phyloP scores from a whole-genome alignment of 2,888 invertebrate species.

The Anticlea derivata region DNA sequence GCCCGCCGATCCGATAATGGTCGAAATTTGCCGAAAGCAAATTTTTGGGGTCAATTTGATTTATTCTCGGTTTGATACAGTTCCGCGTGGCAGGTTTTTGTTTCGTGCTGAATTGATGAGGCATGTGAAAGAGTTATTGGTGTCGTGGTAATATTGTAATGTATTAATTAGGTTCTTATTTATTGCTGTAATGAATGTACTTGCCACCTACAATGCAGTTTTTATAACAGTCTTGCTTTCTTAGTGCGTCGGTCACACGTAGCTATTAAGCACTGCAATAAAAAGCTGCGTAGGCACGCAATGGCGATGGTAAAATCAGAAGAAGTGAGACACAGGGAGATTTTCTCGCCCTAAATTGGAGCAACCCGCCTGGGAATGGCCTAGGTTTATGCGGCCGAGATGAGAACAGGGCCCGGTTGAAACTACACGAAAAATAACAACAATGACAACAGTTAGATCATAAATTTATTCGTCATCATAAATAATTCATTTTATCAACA shows the following conservation, averaged over 20 bases:
- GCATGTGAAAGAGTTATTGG: conserved; percentile 42
- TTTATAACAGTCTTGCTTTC: no score
- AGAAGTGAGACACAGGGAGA: no score
- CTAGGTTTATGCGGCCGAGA: no score
- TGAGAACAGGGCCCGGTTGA: background rate
- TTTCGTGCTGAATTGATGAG: conserved; percentile 54
- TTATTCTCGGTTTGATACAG: conserved; percentile 78
- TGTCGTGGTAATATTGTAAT: conserved; percentile 23
- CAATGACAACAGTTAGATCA: conserved; percentile 7
- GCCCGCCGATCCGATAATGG: conserved; percentile 62
- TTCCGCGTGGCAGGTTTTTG: conserved; percentile 51
- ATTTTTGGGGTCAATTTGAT: conserved; percentile 76
- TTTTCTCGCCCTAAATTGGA: no score
- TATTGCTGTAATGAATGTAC: no score
- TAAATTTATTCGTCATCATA: conserved; percentile 4
- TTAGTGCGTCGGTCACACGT: no score
- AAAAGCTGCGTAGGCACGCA: no score
- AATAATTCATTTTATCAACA: conserved; percentile 18
- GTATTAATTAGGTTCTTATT: no score
- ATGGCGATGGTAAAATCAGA: no score
- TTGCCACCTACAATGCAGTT: no score
- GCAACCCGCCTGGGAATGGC: no score
- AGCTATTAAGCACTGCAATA: no score
- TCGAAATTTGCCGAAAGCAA: conserved; percentile 76
- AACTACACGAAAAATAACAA: background rate